Base-by-base conservation (phyloP, 2,797 vertebrate species). In the Pelobates cultripes region DNA sequence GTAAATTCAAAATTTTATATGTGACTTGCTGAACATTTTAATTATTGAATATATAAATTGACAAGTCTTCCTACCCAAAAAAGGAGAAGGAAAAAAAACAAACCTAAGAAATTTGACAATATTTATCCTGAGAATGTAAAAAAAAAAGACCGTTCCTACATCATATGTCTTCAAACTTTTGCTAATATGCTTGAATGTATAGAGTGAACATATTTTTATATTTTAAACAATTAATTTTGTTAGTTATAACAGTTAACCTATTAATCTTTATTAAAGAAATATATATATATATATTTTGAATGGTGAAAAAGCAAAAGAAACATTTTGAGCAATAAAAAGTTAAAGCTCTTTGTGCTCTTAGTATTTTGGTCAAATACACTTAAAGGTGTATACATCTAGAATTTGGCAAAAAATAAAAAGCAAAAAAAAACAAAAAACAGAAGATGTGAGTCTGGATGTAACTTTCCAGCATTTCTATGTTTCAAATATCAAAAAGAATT, bases 341-440 rank as follows among this genome's bases (percentile, higher is more conserved):
- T 74, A 87, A 89, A 87, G 89, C 86, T 89, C 87, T 90, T 86
- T 89, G 89, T 86, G 91, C 87, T 87, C 88, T 87, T 88, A 88
- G 86, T 86, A 89, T 90, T 92, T 92, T 92, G 91, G 91, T 93
- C 89, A 89, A 86, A 88, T 72, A 86, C 85, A 14, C 85, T 40
- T 85, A 88, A 12, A 86, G 82, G 86, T 84, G 87, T 4, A 77
- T 68, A 87, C 86, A 89, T 90, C 86, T 89, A 78, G 86, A 88
- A 89, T 94, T 93, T 92, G 91, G 90, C 91, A 93, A 82, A 28
- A 85, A 85, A 88, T 84, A 86, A 85, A 84, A 86, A 85, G 85
- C 79, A 79, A 8, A 5, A 6, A 10, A 51, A 51, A 28, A n/a
- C n/a, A n/a, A 28, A 28, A 28, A 28, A 28, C 28, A 28, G 28